These are phyloP conservation scores for Corvus moneduloides DNA, from an alignment of 2,113 vertebrate genomes.

Conservation along the genomic window DNA sequence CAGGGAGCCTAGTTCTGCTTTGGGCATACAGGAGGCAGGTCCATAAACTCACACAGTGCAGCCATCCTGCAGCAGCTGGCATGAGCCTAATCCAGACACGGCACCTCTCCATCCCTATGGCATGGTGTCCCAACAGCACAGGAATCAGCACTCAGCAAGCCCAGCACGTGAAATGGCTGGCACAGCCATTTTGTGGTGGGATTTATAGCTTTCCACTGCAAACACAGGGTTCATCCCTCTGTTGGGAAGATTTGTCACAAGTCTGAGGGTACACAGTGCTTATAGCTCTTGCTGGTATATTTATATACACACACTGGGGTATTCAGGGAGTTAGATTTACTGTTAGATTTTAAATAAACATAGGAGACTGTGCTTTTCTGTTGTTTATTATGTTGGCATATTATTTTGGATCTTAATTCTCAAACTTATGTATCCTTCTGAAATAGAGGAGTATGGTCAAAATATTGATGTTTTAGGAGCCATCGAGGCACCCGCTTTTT, in stretches of 20 bases:
- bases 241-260: not conserved
- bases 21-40: not conserved
- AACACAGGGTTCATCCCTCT: not conserved
- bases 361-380: not conserved
- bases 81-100: accelerated
- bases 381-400: not conserved
- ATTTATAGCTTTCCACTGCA: not conserved
- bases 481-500: not conserved
- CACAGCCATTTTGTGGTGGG: conserved; percentile 15
- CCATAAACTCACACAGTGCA: accelerated
- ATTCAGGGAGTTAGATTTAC: not conserved
- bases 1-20: not conserved
- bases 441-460: not conserved
- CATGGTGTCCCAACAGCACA: accelerated
- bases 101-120: accelerated
- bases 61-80: not conserved
- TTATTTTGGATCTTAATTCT: not conserved
- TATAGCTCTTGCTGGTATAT: not conserved
- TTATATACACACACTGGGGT: not conserved
- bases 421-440: not conserved
- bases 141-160: not conserved
- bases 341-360: not conserved
- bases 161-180: not conserved
- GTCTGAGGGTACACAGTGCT: not conserved
- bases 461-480: not conserved